Percentiles rank a stretch among this genome's conserved stretches.
Conservation (phyloP, 92 coral and sea anemone genomes). For the Parazoanthus darwini region DNA sequence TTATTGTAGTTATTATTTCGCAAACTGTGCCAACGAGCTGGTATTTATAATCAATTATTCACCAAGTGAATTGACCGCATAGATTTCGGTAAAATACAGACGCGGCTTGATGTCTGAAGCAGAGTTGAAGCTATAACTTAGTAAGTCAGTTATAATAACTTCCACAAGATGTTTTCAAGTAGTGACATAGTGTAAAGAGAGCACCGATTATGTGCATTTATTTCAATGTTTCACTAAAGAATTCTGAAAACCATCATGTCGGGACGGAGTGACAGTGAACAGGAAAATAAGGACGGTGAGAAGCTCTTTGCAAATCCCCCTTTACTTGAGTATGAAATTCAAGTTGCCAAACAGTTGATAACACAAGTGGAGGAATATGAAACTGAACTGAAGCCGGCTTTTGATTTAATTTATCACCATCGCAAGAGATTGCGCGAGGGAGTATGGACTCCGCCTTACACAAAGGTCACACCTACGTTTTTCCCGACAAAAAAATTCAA, state of each 20-base stretch:
- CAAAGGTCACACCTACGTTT: slow-evolving; percentile 1
- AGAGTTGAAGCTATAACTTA: background rate
- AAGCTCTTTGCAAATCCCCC: background rate
- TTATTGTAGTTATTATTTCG: background rate
- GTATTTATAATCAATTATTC: slow-evolving; percentile 20
- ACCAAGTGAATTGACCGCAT: background rate
- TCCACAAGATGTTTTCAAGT: background rate
- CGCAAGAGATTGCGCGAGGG: slow-evolving; percentile 54
- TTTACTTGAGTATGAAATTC: slow-evolving; percentile 34
- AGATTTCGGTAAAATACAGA: background rate
- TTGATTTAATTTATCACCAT: slow-evolving; percentile 52
- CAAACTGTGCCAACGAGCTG: background rate
- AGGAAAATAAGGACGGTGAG: background rate
- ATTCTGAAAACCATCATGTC: slow-evolving; percentile 2
- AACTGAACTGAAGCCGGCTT: slow-evolving; percentile 48
- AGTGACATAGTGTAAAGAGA: background rate
- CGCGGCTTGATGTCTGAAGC: background rate
- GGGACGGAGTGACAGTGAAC: background rate
- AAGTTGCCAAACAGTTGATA: slow-evolving; percentile 26
- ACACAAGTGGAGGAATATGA: slow-evolving; percentile 47
- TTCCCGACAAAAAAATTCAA: slow-evolving; percentile 29
- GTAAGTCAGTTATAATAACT: background rate
- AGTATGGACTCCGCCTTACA: slow-evolving; percentile 12
- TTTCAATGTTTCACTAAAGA: background rate
- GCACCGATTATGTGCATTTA: background rate